phyloP scores from a whole-genome alignment of 2,113 vertebrate species.

The Typhlomys cinereus region DNA sequence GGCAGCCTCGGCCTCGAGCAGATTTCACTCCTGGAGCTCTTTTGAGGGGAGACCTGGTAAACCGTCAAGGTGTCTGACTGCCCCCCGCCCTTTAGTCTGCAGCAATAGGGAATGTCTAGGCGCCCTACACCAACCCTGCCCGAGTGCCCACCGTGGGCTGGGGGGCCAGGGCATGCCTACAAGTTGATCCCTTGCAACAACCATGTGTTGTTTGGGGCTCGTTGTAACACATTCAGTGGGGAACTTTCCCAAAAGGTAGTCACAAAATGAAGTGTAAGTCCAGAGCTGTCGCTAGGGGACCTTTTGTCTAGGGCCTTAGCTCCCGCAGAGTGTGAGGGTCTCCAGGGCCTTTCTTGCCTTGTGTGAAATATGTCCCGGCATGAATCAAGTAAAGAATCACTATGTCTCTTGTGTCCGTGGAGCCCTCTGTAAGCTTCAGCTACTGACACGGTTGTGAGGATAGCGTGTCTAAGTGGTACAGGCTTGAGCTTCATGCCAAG shows the following conservation, averaged over 20 bases:
- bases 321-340: not conserved
- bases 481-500: not conserved
- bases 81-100: constrained; percentile 71
- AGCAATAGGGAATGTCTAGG: constrained; percentile 65
- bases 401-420: not conserved
- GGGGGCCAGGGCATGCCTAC: not conserved
- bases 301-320: not conserved
- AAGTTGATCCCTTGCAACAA: not conserved
- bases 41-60: constrained; percentile 81
- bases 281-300: not conserved
- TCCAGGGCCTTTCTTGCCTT: rapidly evolving
- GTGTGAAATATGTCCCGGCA: rapidly evolving
- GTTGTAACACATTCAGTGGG: not conserved
- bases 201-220: not conserved
- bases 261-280: not conserved
- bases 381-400: not conserved
- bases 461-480: not conserved
- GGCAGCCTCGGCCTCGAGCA: constrained; percentile 79
- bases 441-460: not conserved
- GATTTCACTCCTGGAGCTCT: constrained; percentile 82
- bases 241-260: constrained; percentile 12
- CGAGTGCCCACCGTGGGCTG: not conserved
- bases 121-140: not conserved
- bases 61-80: constrained; percentile 81
- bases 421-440: not conserved